Base-by-base conservation (phyloP, 2,113 vertebrate genomes). In the Ailuropoda melanoleuca region DNA sequence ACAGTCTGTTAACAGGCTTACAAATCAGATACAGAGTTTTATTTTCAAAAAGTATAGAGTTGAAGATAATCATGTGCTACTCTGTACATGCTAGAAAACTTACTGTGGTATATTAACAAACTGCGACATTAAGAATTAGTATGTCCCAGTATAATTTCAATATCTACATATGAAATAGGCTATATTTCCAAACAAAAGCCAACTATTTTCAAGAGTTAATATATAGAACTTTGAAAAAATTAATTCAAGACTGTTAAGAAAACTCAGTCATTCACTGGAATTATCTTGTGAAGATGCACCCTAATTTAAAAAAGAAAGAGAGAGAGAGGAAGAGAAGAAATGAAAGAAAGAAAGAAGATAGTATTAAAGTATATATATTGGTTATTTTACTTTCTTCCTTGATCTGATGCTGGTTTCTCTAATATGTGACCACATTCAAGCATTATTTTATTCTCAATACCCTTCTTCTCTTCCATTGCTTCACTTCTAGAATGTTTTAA, bases 401-500 rank as follows among this genome's bases (percentile, higher is more conserved):
- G 83, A 94, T 98, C 96, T 89, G 72, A 95, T 83, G 92, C n/a
- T 89, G 80, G 75, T 68, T 78, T 90, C 84, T 90, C 80, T 89
- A 97, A 88, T 89, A 87, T 96, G 39, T 97, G 93, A 92, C 43
- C 81, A 94, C 77, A 86, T 98, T 92, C 94, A 97, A 94, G 85
- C 4, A 0, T 91, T 97, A 97, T 97, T 97, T 98, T 95, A 97
- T 95, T 98, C 95, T 84, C 70, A 96, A 87, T 21, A 43, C 91
- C 96, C 96, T 98, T 96, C 96, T 96, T 95, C 97, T 97, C 97
- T 98, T 98, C 92, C 86, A 82, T 80, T 97, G 93, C 96, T 97
- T 98, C 97, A 98, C 98, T 98, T 98, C 98, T 98, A 98, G 98
- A 98, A 98, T 98, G 98, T 98, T 98, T 99, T 98, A 98, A 98